These are phyloP conservation scores for Barnardius zonarius DNA, from an alignment of 2,113 vertebrate genomes.

Conservation along the genomic window DNA sequence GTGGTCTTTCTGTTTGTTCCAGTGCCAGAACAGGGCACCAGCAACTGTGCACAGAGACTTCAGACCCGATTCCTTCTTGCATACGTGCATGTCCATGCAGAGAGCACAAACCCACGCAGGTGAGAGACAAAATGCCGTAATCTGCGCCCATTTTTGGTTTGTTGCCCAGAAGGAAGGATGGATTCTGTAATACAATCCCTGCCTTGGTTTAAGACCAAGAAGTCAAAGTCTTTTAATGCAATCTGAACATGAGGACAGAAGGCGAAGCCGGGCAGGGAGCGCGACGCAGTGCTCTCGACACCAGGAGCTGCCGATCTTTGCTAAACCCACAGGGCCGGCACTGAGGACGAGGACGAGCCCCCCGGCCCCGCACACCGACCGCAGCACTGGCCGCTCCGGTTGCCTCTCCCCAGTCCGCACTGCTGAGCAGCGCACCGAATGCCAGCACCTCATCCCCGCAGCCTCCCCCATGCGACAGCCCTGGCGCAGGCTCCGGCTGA, in stretches of 20 bases:
- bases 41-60: background rate
- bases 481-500: fast-evolving
- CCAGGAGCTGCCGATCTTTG: background rate
- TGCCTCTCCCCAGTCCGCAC: background rate
- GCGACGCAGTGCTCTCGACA: background rate
- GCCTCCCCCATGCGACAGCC: background rate
- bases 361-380: background rate
- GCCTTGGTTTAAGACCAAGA: background rate
- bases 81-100: fast-evolving
- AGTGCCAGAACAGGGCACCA: background rate
- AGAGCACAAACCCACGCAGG: background rate
- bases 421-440: background rate
- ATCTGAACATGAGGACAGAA: background rate
- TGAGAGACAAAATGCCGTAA: background rate
- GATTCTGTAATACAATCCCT: background rate
- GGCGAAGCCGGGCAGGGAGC: background rate
- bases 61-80: background rate
- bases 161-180: background rate
- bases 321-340: background rate
- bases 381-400: background rate
- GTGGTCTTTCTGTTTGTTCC: background rate
- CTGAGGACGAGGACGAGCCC: background rate
- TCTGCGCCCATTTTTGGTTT: background rate
- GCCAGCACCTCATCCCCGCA: background rate
- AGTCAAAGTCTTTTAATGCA: background rate